Evolutionary conservation across 2,113 vertebrate species (phyloP).

Genomic region (Phrynosoma blainvillii): DNA sequence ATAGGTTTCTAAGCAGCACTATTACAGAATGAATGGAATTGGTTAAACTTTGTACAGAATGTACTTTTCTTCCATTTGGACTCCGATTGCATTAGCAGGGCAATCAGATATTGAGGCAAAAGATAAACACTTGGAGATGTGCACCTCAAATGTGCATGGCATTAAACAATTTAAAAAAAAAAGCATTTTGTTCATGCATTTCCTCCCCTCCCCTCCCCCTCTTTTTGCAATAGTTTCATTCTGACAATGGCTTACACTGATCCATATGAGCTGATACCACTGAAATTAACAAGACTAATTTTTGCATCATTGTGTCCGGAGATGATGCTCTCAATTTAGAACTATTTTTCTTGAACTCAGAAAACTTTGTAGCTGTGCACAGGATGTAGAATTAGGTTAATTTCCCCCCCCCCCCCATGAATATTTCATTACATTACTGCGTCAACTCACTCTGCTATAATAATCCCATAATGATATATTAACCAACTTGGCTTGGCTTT

Average conservation of each 20-base stretch:
- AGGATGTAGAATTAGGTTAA: slow-evolving; percentile 36
- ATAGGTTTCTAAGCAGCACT: slow-evolving; percentile 63
- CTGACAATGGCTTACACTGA: slow-evolving; percentile 2
- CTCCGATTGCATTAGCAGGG: slow-evolving; percentile 75
- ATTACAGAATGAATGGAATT: slow-evolving; percentile 68
- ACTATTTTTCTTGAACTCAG: slow-evolving; percentile 24
- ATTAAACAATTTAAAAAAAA: slow-evolving; percentile 44
- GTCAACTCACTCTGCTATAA: slow-evolving; percentile 26
- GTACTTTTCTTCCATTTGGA: slow-evolving; percentile 73
- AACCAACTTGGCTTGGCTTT: slow-evolving; percentile 38
- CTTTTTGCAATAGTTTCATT: slow-evolving; percentile 57
- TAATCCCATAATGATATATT: slow-evolving; percentile 16
- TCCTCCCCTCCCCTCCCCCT: background rate
- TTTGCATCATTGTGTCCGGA: background rate
- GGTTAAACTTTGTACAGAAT: slow-evolving; percentile 60
- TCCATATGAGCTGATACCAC: background rate
- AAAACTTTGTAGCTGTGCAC: slow-evolving; percentile 37
- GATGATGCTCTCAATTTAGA: slow-evolving; percentile 41
- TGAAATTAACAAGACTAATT: background rate
- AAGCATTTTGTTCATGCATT: slow-evolving; percentile 60
- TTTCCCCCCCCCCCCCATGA: slow-evolving; percentile 8
- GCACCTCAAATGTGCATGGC: slow-evolving; percentile 58
- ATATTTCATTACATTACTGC: slow-evolving; percentile 52
- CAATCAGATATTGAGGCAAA: slow-evolving; percentile 71
- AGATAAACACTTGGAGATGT: slow-evolving; percentile 65